phyloP scores from a whole-genome alignment of 2,888 invertebrate genomes.

The Phaonia tiefii region DNA sequence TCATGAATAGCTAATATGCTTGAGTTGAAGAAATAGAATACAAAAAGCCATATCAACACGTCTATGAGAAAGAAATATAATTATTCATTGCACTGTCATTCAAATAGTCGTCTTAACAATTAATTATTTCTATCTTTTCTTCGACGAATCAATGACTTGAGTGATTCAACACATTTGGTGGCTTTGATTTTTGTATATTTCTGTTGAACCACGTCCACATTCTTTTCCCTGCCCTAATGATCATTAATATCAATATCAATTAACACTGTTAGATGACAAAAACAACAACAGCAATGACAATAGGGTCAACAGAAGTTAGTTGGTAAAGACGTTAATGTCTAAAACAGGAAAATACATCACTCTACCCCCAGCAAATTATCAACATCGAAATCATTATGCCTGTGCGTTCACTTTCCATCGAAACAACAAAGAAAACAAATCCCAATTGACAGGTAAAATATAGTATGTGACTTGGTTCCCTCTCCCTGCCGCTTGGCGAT shows the following conservation, averaged over 20 bases:
- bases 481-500: not conserved
- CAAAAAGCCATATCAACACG: not conserved
- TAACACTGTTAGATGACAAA: constrained; percentile 75
- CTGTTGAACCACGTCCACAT: too few species aligned
- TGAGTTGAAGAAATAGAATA: not conserved
- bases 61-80: not conserved
- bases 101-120: constrained; percentile 43
- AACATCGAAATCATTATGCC: not conserved
- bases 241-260: constrained; percentile 67
- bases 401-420: too few species aligned
- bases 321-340: constrained; percentile 24
- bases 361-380: too few species aligned
- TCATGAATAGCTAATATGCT: constrained; percentile 37
- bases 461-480: constrained; percentile 69
- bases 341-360: constrained; percentile 11
- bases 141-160: not conserved
- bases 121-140: constrained; percentile 31
- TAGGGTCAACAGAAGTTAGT: constrained; percentile 35
- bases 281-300: constrained; percentile 73
- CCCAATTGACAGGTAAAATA: constrained; percentile 61
- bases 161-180: constrained; percentile 43
- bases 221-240: constrained; percentile 5
- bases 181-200: constrained; percentile 17
- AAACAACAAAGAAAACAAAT: constrained; percentile 65
- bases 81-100: constrained; percentile 41